Evolutionary conservation across 1,140 invertebrate species (phyloP).

Genomic region (Ephestia elutella): DNA sequence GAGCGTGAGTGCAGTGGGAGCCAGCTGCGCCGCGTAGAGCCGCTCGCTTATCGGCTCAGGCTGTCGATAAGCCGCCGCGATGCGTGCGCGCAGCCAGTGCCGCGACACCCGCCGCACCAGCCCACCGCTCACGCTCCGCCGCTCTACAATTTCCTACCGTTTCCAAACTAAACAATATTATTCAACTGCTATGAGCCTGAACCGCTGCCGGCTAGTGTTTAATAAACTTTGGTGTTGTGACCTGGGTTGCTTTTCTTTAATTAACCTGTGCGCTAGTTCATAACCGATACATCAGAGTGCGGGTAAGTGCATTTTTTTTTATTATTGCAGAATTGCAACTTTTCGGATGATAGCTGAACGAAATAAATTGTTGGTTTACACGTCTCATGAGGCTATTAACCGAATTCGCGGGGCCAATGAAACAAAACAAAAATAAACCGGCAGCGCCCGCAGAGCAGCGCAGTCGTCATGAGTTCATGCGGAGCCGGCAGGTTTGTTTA

Average conservation of each 20-base stretch:
- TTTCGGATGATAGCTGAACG: not conserved
- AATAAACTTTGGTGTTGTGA: constrained; percentile 54
- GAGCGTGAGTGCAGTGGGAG: too few species aligned
- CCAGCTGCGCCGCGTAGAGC: too few species aligned
- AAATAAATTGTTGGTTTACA: too few species aligned
- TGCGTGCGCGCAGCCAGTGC: constrained; percentile 49
- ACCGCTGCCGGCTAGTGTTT: constrained; percentile 46
- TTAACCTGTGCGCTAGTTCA: constrained; percentile 29
- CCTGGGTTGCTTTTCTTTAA: constrained; percentile 40
- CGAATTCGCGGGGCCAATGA: constrained; percentile 11
- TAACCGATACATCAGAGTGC: constrained; percentile 15
- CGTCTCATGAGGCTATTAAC: not conserved
- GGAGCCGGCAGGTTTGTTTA: constrained; percentile 18
- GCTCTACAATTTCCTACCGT: constrained; percentile 21
- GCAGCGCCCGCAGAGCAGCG: not conserved
- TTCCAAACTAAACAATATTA: constrained; percentile 53
- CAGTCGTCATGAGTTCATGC: constrained; percentile 7
- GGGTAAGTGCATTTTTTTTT: not conserved
- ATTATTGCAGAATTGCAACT: not conserved
- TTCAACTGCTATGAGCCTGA: constrained; percentile 48
- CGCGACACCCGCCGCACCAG: constrained; percentile 43
- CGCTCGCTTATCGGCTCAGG: constrained; percentile 54
- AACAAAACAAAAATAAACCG: constrained; percentile 12
- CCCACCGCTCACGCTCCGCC: constrained; percentile 16
- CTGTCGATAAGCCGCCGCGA: constrained; percentile 49